Percentiles rank a stretch among this genome's conserved stretches.
phyloP scores from a whole-genome alignment of 2,888 invertebrate species.

The Agonopterix heracliana region DNA sequence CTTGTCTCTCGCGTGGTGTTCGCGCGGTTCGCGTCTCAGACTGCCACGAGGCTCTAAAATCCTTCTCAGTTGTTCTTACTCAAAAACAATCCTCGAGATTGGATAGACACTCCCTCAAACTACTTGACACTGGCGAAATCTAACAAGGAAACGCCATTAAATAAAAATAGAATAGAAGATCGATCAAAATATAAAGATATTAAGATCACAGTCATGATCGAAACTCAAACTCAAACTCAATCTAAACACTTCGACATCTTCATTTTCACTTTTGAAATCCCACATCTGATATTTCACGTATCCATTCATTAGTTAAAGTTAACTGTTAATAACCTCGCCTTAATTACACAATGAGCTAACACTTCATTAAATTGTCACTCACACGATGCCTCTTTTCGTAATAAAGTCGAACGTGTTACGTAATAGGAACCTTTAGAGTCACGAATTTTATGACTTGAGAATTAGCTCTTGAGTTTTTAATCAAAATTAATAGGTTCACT shows the following conservation, averaged over 20 bases:
- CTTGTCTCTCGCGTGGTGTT: too few species aligned
- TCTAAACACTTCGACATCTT: conserved; percentile 31
- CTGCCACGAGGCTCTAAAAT: too few species aligned
- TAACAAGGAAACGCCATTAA: too few species aligned
- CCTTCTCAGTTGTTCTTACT: too few species aligned
- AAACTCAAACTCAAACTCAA: conserved; percentile 20
- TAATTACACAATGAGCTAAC: conserved; percentile 64
- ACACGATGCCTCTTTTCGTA: conserved; percentile 41
- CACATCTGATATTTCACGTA: conserved; percentile 35
- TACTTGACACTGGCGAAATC: too few species aligned
- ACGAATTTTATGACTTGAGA: not conserved
- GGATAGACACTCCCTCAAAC: too few species aligned
- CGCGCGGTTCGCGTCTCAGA: too few species aligned
- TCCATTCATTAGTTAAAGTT: conserved; percentile 52
- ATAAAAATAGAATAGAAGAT: too few species aligned
- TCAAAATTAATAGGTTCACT: not conserved
- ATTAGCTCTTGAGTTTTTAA: conserved; percentile 1
- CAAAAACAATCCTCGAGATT: too few species aligned
- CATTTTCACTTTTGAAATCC: conserved; percentile 35
- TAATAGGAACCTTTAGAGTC: conserved; percentile 19
- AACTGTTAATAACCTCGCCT: conserved; percentile 54
- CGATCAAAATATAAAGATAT: too few species aligned
- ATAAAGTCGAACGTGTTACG: conserved; percentile 32
- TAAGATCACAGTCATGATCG: too few species aligned
- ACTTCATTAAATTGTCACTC: conserved; percentile 73